Conservation (phyloP, 1,140 invertebrate species). For the Megathymus violae region DNA sequence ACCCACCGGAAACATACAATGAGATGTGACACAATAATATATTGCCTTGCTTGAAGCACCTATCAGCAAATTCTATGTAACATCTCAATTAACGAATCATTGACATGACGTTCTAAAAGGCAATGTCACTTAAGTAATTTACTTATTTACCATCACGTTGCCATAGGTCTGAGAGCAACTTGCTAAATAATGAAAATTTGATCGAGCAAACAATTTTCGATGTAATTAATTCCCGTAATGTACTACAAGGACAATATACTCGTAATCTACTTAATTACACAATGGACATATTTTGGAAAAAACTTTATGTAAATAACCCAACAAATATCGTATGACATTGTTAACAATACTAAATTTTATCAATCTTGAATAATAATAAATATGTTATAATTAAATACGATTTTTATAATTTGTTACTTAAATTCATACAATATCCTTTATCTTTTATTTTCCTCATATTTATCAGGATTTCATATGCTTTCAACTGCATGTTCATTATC, state of each 20-base stretch:
- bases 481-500: slow-evolving; percentile 20
- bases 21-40: slow-evolving; percentile 39
- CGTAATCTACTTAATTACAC: slow-evolving; percentile 44
- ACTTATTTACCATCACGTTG: not conserved
- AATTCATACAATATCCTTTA: not conserved
- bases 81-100: slow-evolving; percentile 10
- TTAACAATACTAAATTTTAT: slow-evolving; percentile 69
- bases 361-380: slow-evolving; percentile 39
- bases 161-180: slow-evolving; percentile 2
- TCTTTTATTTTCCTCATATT: not conserved
- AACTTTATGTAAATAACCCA: slow-evolving; percentile 72
- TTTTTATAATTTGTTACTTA: slow-evolving; percentile 13
- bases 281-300: slow-evolving; percentile 70
- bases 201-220: slow-evolving; percentile 57
- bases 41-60: slow-evolving; percentile 47
- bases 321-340: slow-evolving; percentile 58
- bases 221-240: slow-evolving; percentile 42
- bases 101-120: slow-evolving; percentile 16
- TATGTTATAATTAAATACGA: slow-evolving; percentile 35
- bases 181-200: slow-evolving; percentile 26
- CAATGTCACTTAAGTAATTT: slow-evolving; percentile 2
- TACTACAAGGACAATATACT: slow-evolving; percentile 12
- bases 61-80: slow-evolving; percentile 20
- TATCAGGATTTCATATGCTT: not conserved
- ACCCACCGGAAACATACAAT: slow-evolving; percentile 64